These are phyloP conservation scores for Romanogobio albipinnatus DNA, from an alignment of 2,113 vertebrate genomes.

Conservation along the genomic window DNA sequence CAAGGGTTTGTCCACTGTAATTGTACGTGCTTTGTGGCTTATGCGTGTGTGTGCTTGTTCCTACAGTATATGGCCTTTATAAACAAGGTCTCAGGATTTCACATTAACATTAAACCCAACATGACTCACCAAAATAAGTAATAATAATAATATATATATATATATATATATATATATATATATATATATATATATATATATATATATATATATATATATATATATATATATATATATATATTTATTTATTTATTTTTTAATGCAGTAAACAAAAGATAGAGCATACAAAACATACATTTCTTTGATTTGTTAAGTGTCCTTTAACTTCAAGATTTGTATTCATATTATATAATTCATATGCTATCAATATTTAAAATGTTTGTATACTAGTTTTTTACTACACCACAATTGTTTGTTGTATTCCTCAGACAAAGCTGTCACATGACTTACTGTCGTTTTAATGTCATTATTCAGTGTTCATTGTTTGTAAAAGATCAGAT, in stretches of 20 bases:
- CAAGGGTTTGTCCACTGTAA: constrained; percentile 49
- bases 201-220: no score
- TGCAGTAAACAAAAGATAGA: not conserved
- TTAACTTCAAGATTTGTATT: no score
- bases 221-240: no score
- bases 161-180: no score
- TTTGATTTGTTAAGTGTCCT: no score
- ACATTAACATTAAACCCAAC: constrained; percentile 24
- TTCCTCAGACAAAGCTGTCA: no score
- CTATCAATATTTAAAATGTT: not conserved
- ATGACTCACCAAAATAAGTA: not conserved
- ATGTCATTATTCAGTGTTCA: not conserved
- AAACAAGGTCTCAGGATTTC: constrained; percentile 54
- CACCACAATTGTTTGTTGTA: not conserved
- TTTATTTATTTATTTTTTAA: no score
- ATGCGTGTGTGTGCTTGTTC: constrained; percentile 40
- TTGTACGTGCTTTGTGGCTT: constrained; percentile 31
- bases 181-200: no score
- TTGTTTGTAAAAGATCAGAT: not conserved
- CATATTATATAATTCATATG: no score
- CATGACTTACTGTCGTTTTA: not conserved
- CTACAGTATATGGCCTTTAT: constrained; percentile 23
- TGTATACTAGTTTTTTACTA: not conserved
- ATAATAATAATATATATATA: no score
- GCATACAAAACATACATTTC: no score